Evolutionary conservation across 2,888 invertebrate species (phyloP), one percentile per base, ranked within the genome.

Genomic region (Panopea generosa): DNA sequence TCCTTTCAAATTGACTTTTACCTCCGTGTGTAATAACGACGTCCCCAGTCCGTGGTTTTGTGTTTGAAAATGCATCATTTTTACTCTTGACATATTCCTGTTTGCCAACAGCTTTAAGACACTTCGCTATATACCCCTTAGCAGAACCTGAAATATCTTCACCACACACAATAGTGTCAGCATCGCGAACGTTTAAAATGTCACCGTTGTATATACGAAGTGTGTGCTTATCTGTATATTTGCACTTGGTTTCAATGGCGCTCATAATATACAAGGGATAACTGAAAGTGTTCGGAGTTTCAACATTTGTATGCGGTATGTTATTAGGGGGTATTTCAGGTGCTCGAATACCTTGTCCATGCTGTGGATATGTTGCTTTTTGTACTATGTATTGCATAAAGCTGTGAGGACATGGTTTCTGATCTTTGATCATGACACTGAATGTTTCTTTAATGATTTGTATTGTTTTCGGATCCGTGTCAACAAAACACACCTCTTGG

Each of bases 401-500:
- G 20, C 49, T 43, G n/a, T 27, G 9, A 27, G 1, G n/a, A 26
- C 27, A 60, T 49, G 29, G 38, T 18, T 20, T 63, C 11, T 43
- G 20, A n/a, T 63, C 40, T 3, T 24, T 6, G 7, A 63, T 22
- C 63, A 63, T 43, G 24, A 16, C 20, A 6, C 26, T 22, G 53
- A 63, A 63, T 26, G 33, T 38, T n/a, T 53, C n/a, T n/a, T 69
- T 69, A 29, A 82, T 79, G 0, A 71, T 40, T 3, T 52, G 24
- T 18, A 80, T 67, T 57, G 82, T 74, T 9, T 72, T 47, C 2
- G 24, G 11, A 43, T 75, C 73, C 50, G 49, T 80, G 62, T 85
- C 81, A 33, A 86, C 71, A 68, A 86, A 77, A 50, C 79, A 82
- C 4, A 86, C 79, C 61, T 85, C 84, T 47, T 67, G 50, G 33